A percentile compares a stretch with the other conserved stretches of the same genome.
These are phyloP conservation scores for Andrena bucephala DNA, from an alignment of 2,888 invertebrate genomes.

Conservation along the genomic window DNA sequence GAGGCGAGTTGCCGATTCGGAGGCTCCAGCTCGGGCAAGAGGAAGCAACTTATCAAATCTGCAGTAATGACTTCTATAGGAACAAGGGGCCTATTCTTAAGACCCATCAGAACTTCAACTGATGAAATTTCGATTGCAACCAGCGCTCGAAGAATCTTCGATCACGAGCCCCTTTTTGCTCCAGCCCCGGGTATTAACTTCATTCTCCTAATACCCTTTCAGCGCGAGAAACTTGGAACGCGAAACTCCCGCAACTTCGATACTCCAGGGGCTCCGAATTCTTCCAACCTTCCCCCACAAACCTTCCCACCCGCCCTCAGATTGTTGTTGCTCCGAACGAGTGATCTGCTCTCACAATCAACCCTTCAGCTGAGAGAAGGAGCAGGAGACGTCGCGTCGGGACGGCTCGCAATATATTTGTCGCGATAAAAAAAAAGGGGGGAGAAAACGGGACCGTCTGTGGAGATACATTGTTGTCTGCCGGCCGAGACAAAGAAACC, in stretches of 20 bases:
- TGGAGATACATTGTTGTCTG: conserved; percentile 46
- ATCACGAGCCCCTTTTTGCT: conserved; percentile 9
- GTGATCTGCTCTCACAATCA: conserved; percentile 17
- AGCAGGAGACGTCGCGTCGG: conserved; percentile 12
- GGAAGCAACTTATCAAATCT: conserved; percentile 34
- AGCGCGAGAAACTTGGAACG: background rate
- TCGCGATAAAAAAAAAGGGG: conserved; percentile 5
- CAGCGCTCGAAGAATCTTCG: background rate
- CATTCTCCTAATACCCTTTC: background rate
- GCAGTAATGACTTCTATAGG: conserved; percentile 1
- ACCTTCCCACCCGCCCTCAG: background rate
- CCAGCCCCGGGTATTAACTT: conserved; percentile 23
- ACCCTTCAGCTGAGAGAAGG: background rate
- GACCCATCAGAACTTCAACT: conserved; percentile 8
- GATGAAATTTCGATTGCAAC: conserved; percentile 24
- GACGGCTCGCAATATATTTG: conserved; percentile 29
- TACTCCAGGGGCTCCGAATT: background rate
- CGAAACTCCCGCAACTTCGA: background rate
- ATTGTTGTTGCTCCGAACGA: background rate
- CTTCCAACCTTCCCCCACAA: background rate
- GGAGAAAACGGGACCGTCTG: conserved; percentile 3
- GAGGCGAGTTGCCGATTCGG: background rate
- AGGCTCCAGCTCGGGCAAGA: background rate
- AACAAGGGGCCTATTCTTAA: background rate
- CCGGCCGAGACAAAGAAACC: conserved; percentile 64